Evolutionary conservation across 2,888 invertebrate genomes (phyloP).

Genomic region (Amblyteles armatorius): DNA sequence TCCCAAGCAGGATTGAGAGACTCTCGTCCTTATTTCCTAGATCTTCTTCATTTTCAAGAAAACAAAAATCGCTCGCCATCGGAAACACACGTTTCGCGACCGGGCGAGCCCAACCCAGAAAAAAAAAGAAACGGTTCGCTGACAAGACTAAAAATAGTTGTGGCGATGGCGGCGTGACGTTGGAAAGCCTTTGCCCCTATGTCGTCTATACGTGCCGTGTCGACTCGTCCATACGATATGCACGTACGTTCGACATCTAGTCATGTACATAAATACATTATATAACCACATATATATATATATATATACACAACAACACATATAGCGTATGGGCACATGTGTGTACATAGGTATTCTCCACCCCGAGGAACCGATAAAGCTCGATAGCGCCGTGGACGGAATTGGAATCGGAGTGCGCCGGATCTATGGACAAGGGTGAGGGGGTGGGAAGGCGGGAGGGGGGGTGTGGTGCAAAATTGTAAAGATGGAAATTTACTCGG

Average conservation of each 20-base stretch:
- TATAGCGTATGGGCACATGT: conserved; percentile 13
- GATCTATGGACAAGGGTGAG: conserved; percentile 50
- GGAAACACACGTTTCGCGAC: neutral
- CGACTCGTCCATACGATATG: conserved; percentile 11
- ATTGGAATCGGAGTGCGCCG: conserved; percentile 55
- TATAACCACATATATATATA: conserved; percentile 12
- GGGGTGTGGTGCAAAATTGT: conserved; percentile 27
- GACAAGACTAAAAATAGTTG: conserved; percentile 52
- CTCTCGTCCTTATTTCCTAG: too few relatives aligned
- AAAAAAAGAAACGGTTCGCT: neutral
- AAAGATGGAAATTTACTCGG: conserved; percentile 52
- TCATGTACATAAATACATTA: conserved; percentile 22
- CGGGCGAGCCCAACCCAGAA: conserved; percentile 11
- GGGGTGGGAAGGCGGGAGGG: neutral
- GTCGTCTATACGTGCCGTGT: conserved; percentile 3
- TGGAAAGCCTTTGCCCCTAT: conserved; percentile 31
- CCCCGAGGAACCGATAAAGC: conserved; percentile 54
- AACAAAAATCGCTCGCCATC: neutral
- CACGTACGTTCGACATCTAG: conserved; percentile 41
- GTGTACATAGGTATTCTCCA: neutral
- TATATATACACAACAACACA: neutral
- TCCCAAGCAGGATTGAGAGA: too few relatives aligned
- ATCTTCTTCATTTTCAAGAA: neutral
- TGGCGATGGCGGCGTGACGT: neutral
- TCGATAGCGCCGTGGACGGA: conserved; percentile 52